Evolutionary conservation across 2,797 vertebrate species (phyloP).

Genomic region (Onychomys leucogaster): DNA sequence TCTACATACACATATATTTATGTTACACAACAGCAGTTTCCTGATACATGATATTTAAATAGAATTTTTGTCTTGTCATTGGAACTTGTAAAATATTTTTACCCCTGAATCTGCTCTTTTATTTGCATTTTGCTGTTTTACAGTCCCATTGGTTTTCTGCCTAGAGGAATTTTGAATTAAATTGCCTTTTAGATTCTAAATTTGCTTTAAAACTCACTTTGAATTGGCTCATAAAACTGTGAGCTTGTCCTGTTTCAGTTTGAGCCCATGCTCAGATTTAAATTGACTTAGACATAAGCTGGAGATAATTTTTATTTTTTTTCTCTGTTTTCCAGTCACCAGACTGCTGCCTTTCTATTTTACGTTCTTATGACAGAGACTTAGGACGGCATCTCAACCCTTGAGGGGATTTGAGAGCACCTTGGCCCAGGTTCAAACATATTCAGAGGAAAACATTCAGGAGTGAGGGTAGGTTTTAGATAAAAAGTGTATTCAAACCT

Average conservation of each 20-base stretch:
- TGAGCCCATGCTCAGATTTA: constrained; percentile 43
- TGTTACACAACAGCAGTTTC: constrained; percentile 21
- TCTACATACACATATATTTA: not conserved
- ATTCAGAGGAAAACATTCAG: not conserved
- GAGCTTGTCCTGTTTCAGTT: constrained; percentile 67
- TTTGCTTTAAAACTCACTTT: constrained; percentile 78
- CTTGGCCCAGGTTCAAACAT: constrained; percentile 32
- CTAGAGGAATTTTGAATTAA: constrained; percentile 75
- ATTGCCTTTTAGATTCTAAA: constrained; percentile 74
- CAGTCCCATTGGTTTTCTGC: constrained; percentile 71
- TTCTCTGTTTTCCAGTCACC: constrained; percentile 14
- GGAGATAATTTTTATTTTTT: constrained; percentile 66
- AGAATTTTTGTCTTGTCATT: constrained; percentile 62
- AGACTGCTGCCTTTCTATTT: constrained; percentile 44
- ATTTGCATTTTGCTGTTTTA: constrained; percentile 75
- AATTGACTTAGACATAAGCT: constrained; percentile 65
- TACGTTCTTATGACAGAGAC: constrained; percentile 44
- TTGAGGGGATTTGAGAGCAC: constrained; percentile 43
- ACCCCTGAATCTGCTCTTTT: constrained; percentile 71
- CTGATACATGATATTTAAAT: constrained; percentile 53
- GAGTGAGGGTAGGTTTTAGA: constrained; percentile 39
- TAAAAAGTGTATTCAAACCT: constrained; percentile 48
- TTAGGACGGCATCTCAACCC: not conserved
- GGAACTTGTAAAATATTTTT: constrained; percentile 72
- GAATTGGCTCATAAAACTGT: constrained; percentile 67